Percentiles rank a stretch among this genome's conserved stretches.
Evolutionary conservation across 2,797 vertebrate genomes (phyloP).

Genomic region (Loris lydekkerianus): DNA sequence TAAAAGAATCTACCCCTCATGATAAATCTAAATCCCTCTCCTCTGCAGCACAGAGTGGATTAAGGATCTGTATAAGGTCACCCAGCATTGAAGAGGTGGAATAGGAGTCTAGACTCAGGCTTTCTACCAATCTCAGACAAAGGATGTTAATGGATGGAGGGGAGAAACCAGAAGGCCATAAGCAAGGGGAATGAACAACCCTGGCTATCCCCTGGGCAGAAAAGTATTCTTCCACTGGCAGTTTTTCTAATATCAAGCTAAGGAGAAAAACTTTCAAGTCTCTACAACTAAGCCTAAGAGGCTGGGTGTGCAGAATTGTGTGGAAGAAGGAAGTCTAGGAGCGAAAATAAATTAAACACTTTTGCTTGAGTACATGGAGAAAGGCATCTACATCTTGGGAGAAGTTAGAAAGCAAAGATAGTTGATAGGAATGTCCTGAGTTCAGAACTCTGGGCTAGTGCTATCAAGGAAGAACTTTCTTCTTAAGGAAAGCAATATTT

Average conservation of each 20-base stretch:
- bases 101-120: background rate
- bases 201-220: background rate
- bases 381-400: background rate
- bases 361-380: background rate
- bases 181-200: background rate
- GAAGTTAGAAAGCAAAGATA: background rate
- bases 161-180: background rate
- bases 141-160: background rate
- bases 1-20: background rate
- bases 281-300: background rate
- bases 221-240: background rate
- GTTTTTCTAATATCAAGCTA: background rate
- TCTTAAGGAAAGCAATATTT: background rate
- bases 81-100: background rate
- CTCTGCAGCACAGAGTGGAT: background rate
- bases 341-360: background rate
- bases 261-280: background rate
- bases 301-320: background rate
- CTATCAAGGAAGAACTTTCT: background rate
- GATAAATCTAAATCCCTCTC: background rate
- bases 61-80: background rate
- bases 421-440: background rate
- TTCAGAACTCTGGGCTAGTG: background rate
- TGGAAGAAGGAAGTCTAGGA: background rate
- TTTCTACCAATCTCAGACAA: no score